phyloP scores from a whole-genome alignment of 2,113 vertebrate species.

The Hassar affinis region DNA sequence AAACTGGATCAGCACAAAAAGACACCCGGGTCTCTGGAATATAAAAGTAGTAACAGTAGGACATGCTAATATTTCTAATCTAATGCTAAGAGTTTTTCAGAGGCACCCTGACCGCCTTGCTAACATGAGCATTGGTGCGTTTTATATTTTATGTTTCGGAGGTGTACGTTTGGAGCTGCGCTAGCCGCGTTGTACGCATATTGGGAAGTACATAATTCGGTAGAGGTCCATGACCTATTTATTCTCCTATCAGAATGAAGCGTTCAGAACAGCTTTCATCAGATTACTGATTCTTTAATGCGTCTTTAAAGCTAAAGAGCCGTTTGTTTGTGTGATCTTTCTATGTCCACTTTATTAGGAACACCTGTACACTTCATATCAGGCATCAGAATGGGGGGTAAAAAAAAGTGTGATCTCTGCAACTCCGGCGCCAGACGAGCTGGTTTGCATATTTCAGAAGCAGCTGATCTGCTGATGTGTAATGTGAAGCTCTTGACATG shows the following conservation, averaged over 20 bases:
- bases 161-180: not conserved
- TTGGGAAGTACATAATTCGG: conserved; percentile 4
- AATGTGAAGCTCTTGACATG: too few species aligned
- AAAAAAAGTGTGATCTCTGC: too few species aligned
- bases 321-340: not conserved
- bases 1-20: conserved; percentile 60
- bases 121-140: not conserved
- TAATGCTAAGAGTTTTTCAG: conserved; percentile 6
- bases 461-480: too few species aligned
- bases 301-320: not conserved
- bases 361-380: too few species aligned
- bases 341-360: too few species aligned
- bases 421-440: too few species aligned
- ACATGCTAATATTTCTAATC: conserved; percentile 6
- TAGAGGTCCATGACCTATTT: conserved; percentile 46
- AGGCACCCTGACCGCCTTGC: not conserved
- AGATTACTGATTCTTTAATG: conserved; percentile 54
- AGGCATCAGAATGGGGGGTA: too few species aligned
- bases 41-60: conserved; percentile 34
- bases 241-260: conserved; percentile 48
- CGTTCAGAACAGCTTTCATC: conserved; percentile 45
- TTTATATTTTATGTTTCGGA: too few species aligned
- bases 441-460: too few species aligned
- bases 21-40: not conserved
- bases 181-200: not conserved